These are phyloP conservation scores for Ceriagrion tenellum DNA, from an alignment of 2,888 invertebrate species.

Conservation along the genomic window DNA sequence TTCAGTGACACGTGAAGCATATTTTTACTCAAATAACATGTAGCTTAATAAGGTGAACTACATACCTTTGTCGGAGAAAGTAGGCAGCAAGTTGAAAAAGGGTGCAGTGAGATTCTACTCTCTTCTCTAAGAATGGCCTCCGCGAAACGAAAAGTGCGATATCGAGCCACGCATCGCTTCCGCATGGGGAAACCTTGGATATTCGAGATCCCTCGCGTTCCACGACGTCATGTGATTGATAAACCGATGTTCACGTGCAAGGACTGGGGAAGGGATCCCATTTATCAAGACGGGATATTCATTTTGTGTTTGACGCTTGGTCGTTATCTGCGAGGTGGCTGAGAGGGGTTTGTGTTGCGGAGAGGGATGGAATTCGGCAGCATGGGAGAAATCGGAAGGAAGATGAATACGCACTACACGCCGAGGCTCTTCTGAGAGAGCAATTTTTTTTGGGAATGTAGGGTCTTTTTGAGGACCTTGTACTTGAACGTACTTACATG, in stretches of 20 bases:
- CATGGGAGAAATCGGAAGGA: not conserved
- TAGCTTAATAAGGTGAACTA: too few relatives aligned
- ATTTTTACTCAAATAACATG: too few relatives aligned
- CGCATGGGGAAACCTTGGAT: not conserved
- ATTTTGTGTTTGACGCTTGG: slow-evolving; percentile 38
- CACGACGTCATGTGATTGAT: slow-evolving; percentile 51
- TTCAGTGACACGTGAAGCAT: too few relatives aligned
- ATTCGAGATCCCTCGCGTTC: not conserved
- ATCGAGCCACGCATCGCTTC: not conserved
- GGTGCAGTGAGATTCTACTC: too few relatives aligned
- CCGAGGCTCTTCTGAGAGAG: not conserved
- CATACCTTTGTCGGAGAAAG: too few relatives aligned
- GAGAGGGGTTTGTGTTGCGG: not conserved
- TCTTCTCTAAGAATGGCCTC: too few relatives aligned
- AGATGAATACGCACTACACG: not conserved
- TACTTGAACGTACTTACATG: too few relatives aligned
- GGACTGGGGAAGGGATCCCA: not conserved
- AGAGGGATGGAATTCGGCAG: not conserved
- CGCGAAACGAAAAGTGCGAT: too few relatives aligned
- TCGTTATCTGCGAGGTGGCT: not conserved
- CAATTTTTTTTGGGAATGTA: not conserved
- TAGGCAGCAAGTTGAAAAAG: too few relatives aligned
- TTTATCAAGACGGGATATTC: slow-evolving; percentile 52
- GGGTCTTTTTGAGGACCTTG: not conserved
- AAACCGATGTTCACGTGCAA: slow-evolving; percentile 40